phyloP scores from a whole-genome alignment of 1,140 invertebrate species.

The Berghia stephanieae region DNA sequence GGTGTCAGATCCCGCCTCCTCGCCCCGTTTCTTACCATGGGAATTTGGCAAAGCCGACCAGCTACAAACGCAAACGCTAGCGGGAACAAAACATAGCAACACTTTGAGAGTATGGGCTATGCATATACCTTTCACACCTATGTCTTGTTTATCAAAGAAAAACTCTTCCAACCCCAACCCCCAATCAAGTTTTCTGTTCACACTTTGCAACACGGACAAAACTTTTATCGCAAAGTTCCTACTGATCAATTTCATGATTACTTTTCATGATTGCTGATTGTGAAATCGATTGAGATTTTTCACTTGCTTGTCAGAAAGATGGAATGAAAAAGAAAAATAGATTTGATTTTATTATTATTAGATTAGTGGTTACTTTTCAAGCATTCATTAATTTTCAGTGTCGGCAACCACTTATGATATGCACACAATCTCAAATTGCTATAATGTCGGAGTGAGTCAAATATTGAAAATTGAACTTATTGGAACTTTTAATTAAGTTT shows the following conservation, averaged over 20 bases:
- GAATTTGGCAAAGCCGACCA: neutral
- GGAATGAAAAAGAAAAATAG: neutral
- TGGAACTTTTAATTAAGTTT: too few species aligned
- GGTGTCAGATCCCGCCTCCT: slow-evolving; percentile 36
- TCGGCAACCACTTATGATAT: neutral
- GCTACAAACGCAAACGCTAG: neutral
- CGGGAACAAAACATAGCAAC: slow-evolving; percentile 1
- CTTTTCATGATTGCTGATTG: neutral
- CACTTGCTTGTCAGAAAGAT: neutral
- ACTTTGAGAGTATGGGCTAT: neutral
- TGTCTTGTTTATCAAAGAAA: too few species aligned
- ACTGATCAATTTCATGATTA: neutral
- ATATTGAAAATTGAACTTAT: too few species aligned
- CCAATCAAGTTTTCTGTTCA: neutral
- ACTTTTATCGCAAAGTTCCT: neutral
- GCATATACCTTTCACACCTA: slow-evolving; percentile 27
- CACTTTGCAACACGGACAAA: neutral
- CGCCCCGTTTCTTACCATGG: neutral
- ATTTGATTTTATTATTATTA: neutral
- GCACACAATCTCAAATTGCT: too few species aligned
- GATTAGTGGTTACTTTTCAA: slow-evolving; percentile 20
- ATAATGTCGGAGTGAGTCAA: too few species aligned
- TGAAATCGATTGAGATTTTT: neutral
- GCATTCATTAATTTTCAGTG: slow-evolving; percentile 4
- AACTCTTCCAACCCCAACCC: too few species aligned